Evolutionary conservation across 2,113 vertebrate genomes (phyloP).

Genomic region (Pseudorhombus dupliciocellatus): DNA sequence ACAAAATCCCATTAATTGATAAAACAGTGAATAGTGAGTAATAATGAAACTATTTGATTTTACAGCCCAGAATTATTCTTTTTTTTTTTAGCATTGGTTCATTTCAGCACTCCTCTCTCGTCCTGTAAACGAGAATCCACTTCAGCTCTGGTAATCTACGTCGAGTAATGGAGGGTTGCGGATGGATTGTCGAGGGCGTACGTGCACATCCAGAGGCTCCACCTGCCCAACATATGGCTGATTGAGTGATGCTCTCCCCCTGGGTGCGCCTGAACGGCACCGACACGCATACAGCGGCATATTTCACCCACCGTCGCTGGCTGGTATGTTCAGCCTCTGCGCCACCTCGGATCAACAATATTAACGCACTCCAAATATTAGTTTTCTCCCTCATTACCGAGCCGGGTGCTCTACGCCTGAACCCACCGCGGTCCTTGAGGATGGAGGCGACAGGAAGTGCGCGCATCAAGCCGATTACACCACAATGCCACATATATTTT

Average conservation of each 20-base stretch:
- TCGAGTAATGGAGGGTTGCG: slow-evolving; percentile 36
- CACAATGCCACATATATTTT: slow-evolving; percentile 8
- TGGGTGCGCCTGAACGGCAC: slow-evolving; percentile 12
- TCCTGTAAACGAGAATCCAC: not conserved
- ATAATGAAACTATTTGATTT: too few relatives aligned
- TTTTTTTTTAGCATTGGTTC: too few relatives aligned
- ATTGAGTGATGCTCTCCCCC: slow-evolving; percentile 55
- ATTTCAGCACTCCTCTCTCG: not conserved
- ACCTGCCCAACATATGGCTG: slow-evolving; percentile 41
- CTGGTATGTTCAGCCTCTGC: slow-evolving; percentile 53
- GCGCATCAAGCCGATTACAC: slow-evolving; percentile 40
- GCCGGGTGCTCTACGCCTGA: slow-evolving; percentile 50
- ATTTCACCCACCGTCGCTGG: slow-evolving; percentile 57
- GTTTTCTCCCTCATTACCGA: slow-evolving; percentile 71
- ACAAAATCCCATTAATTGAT: too few relatives aligned
- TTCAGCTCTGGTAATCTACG: not conserved
- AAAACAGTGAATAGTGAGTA: too few relatives aligned
- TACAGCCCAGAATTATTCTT: too few relatives aligned
- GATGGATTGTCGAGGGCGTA: slow-evolving; percentile 47
- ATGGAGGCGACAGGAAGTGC: slow-evolving; percentile 44
- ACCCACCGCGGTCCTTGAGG: slow-evolving; percentile 60
- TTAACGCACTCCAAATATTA: slow-evolving; percentile 77
- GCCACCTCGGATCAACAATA: slow-evolving; percentile 69
- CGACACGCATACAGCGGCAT: slow-evolving; percentile 53
- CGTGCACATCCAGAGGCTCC: slow-evolving; percentile 48